Evolutionary conservation across 2,888 invertebrate species (phyloP).

Genomic region (Clepsis dumicolana): DNA sequence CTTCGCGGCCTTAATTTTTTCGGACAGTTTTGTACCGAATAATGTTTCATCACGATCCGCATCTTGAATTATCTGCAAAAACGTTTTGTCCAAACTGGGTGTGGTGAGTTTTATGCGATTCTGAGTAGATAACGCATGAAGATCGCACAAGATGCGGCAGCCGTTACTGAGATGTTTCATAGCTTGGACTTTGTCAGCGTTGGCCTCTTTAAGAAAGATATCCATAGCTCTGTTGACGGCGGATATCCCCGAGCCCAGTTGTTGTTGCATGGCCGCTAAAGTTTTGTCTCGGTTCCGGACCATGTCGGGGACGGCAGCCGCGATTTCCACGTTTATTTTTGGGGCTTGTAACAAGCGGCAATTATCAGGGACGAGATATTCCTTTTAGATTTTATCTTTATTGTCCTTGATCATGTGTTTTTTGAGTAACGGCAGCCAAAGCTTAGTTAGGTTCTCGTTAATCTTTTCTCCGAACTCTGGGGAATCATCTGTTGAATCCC

Average conservation of each 20-base stretch:
- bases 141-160: not conserved
- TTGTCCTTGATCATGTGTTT: not conserved
- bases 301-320: not conserved
- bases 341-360: not conserved
- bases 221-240: not conserved
- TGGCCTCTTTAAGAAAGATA: no score
- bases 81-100: no score
- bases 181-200: not conserved
- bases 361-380: not conserved
- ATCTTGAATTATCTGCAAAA: no score
- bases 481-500: no score
- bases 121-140: not conserved
- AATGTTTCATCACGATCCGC: slow-evolving; percentile 44
- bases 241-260: not conserved
- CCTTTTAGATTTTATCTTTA: not conserved
- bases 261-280: not conserved
- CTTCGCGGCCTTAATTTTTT: slow-evolving; percentile 47
- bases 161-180: not conserved
- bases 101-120: no score
- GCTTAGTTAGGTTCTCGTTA: no score
- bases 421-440: not conserved
- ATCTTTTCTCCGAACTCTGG: no score
- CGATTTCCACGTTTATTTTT: not conserved
- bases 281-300: not conserved
- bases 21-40: slow-evolving; percentile 42